A percentile compares a stretch with the other conserved stretches of the same genome.
Evolutionary conservation across 2,888 invertebrate genomes (phyloP).

Genomic region (Nymphalis c-album): DNA sequence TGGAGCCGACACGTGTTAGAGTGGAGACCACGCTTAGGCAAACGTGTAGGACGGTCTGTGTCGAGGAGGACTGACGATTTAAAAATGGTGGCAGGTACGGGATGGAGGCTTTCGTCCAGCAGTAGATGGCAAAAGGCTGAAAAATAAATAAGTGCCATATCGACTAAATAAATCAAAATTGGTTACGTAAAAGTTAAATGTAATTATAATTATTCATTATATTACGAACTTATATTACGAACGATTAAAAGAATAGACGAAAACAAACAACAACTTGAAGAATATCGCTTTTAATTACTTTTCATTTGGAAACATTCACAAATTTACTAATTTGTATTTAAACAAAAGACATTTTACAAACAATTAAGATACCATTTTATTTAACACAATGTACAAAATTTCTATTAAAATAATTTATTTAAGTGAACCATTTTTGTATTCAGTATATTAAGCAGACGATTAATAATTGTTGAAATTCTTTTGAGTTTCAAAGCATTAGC

Average conservation of each 20-base stretch:
- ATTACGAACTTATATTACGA: too few relatives aligned
- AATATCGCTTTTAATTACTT: conserved; percentile 1
- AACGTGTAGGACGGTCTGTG: too few relatives aligned
- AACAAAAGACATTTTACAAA: not conserved
- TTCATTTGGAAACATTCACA: not conserved
- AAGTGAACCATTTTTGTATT: not conserved
- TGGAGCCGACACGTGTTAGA: too few relatives aligned
- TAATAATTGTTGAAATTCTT: not conserved
- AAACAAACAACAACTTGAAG: not conserved
- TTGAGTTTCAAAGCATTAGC: too few relatives aligned
- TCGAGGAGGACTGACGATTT: too few relatives aligned
- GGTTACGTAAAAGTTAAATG: too few relatives aligned
- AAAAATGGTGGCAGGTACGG: too few relatives aligned
- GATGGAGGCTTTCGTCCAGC: too few relatives aligned
- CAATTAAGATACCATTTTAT: not conserved
- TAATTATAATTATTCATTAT: not conserved
- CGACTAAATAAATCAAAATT: too few relatives aligned
- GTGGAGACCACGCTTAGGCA: too few relatives aligned
- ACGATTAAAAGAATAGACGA: not conserved
- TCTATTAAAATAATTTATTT: not conserved
- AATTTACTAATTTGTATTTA: not conserved
- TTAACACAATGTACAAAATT: not conserved
- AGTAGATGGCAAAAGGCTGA: too few relatives aligned
- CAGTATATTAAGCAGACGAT: not conserved
- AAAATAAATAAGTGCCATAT: too few relatives aligned